phyloP scores from a whole-genome alignment of 2,888 invertebrate species.

The Hemithea aestivaria region DNA sequence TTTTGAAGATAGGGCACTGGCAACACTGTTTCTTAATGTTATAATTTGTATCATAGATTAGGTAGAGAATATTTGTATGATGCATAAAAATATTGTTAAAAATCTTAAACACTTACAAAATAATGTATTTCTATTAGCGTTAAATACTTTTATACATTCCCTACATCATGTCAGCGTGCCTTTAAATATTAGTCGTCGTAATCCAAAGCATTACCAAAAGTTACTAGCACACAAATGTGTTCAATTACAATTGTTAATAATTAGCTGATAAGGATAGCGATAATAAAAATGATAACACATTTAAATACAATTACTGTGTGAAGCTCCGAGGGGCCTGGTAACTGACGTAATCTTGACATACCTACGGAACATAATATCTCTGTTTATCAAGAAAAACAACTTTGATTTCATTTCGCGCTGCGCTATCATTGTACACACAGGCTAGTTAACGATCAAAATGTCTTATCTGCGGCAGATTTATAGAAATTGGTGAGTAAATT shows the following conservation, averaged over 20 bases:
- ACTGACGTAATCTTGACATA: slow-evolving; percentile 36
- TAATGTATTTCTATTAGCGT: too few species aligned
- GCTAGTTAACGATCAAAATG: slow-evolving; percentile 36
- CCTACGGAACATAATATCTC: slow-evolving; percentile 13
- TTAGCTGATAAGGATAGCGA: slow-evolving; percentile 32
- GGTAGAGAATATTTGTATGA: too few species aligned
- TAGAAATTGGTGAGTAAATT: slow-evolving; percentile 52
- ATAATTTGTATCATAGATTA: too few species aligned
- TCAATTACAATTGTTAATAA: slow-evolving; percentile 26
- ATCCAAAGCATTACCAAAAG: too few species aligned
- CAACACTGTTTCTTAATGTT: too few species aligned
- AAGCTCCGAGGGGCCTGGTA: slow-evolving; percentile 31
- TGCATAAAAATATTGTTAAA: too few species aligned
- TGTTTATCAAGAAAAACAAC: slow-evolving; percentile 32
- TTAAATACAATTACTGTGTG: slow-evolving; percentile 16
- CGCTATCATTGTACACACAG: slow-evolving; percentile 13
- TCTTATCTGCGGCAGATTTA: slow-evolving; percentile 50
- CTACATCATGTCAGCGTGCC: too few species aligned
- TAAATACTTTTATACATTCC: too few species aligned
- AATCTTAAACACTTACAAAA: too few species aligned
- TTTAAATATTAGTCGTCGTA: too few species aligned
- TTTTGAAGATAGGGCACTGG: too few species aligned
- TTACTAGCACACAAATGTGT: too few species aligned
- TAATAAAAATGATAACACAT: slow-evolving; percentile 29
- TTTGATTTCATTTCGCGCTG: slow-evolving; percentile 34